Percentiles rank a stretch among this genome's conserved stretches.
phyloP scores from a whole-genome alignment of 2,113 vertebrate genomes.

The Actenoides hombroni region DNA sequence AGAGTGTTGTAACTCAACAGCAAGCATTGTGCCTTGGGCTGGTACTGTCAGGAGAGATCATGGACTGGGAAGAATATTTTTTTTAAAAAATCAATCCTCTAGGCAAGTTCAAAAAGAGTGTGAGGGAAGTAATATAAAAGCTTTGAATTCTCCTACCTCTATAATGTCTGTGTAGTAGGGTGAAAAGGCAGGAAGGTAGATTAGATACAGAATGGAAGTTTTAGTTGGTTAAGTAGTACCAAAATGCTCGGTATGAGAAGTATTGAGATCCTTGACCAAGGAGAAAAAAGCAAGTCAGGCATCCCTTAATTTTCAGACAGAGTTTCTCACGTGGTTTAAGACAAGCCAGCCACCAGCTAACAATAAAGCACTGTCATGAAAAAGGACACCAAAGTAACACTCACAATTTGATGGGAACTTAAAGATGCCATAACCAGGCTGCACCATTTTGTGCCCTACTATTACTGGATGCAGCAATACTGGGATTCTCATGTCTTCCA shows the following conservation, averaged over 20 bases:
- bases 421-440: background rate
- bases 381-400: background rate
- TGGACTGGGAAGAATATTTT: background rate
- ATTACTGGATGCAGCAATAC: background rate
- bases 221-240: background rate
- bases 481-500: background rate
- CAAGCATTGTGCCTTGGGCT: slow-evolving; percentile 26
- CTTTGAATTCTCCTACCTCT: background rate
- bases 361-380: background rate
- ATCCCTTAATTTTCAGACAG: background rate
- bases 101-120: background rate
- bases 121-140: background rate
- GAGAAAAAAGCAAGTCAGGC: background rate
- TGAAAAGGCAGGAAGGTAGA: background rate
- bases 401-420: background rate
- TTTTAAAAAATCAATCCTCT: background rate
- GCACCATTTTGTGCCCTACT: background rate
- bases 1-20: slow-evolving; percentile 19
- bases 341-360: background rate
- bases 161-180: background rate
- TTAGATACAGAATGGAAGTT: background rate
- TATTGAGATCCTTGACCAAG: background rate
- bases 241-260: background rate
- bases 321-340: background rate
- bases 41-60: slow-evolving; percentile 26